Base-by-base conservation (phyloP, 2,888 invertebrate species). In the Steinernema scapterisci region DNA sequence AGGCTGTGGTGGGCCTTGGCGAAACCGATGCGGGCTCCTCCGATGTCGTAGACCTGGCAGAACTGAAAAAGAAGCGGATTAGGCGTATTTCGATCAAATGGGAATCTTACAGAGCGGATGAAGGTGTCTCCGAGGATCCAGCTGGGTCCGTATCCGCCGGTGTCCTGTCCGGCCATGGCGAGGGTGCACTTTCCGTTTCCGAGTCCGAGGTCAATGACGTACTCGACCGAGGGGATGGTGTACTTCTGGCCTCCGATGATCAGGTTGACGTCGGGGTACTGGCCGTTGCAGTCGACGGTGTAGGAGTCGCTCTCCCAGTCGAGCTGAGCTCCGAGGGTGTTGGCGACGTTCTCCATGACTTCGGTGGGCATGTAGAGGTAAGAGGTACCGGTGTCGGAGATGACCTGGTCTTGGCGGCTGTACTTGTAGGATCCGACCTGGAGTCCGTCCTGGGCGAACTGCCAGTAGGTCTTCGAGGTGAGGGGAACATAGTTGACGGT, bases 381-480 rank as follows among this genome's bases (percentile, higher is more conserved):
- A 1, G 71, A 72, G 51, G 82, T 82, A 71, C 85, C 84, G 71
- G 85, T 85, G 78, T 85, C 84, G 63, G 83, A 83, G 78, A 84
- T 84, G 73, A 80, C 85, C 71, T 77, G 74, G 1, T 48, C 63
- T 1, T 52, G 16, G 27, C 63, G 11, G 31, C 63, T 13, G 3
- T 63, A 3, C 63, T 11, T 25, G 54, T 54, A 16, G 43, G 48
- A 2, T 31, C 54, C 9, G 73, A 76, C 45, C 16, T 21, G 31
- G 70, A 73, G 63, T 38, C 19, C 31, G 52, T 72, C 78, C 45
- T 82, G 76, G 52, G 79, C 73, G 83, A 85, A 85, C 74, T 84
- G 84, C 84, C 85, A 85, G 80, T 85, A 85, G 77, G 83, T 82
- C 76, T 79, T 63, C 23, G 84, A 79, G 72, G 81, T 81, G 71